These are phyloP conservation scores for Danio albolineatus DNA, from an alignment of 2,797 vertebrate genomes.

Conservation along the genomic window DNA sequence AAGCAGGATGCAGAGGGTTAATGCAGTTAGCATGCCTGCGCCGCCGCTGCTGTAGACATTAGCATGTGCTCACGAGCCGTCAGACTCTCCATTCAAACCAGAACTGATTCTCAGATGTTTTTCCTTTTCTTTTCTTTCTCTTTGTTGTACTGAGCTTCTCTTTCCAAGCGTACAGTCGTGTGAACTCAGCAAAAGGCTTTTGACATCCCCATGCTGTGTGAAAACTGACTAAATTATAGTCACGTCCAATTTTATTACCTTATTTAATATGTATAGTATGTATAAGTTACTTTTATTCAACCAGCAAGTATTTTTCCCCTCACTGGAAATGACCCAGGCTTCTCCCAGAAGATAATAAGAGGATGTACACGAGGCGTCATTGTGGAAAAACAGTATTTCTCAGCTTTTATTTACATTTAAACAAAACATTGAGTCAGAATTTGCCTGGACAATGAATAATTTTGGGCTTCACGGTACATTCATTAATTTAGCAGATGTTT, in stretches of 20 bases:
- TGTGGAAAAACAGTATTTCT: too few species aligned
- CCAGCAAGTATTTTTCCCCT: too few species aligned
- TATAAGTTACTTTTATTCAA: too few species aligned
- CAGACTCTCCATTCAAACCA: conserved; percentile 24
- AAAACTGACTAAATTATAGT: neutral
- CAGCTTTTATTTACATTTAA: too few species aligned
- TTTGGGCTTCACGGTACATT: too few species aligned
- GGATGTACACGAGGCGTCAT: too few species aligned
- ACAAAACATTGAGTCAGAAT: too few species aligned
- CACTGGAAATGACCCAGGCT: too few species aligned
- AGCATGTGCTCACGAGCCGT: neutral
- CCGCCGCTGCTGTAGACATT: conserved; percentile 25
- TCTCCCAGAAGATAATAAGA: too few species aligned
- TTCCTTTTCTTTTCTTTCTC: neutral
- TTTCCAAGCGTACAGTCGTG: conserved; percentile 1
- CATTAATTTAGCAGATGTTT: neutral
- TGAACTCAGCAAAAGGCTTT: conserved; percentile 16
- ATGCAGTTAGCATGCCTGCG: conserved; percentile 31
- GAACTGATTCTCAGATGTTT: conserved; percentile 12
- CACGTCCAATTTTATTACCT: neutral
- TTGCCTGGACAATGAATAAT: too few species aligned
- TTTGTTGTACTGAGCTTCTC: neutral
- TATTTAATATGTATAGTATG: too few species aligned
- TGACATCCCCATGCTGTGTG: neutral
- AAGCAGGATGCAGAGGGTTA: conserved; percentile 10